Evolutionary conservation across 1,140 invertebrate genomes (phyloP), one percentile per base, ranked within the genome.

Genomic region (Saccostrea glomerata): DNA sequence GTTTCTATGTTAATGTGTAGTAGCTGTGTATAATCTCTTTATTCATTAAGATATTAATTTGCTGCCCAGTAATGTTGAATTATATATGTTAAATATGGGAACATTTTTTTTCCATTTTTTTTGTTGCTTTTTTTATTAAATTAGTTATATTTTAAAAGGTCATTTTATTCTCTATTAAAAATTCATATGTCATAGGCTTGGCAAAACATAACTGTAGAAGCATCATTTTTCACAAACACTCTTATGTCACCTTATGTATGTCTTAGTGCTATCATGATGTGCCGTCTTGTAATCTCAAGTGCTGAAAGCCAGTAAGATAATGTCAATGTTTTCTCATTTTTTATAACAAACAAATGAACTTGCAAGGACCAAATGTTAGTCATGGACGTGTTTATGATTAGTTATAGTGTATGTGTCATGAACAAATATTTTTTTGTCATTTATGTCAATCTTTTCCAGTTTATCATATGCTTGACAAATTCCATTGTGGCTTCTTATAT

Each of bases 321-420:
- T 77, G 58, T 77, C 70, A 73, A 7, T 77, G 70, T 30, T 77
- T 30, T 36, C 23, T 25, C 23, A 30, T 77, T 77, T 77, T 77
- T 30, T 73, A 23, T n/a, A 2, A 30, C 15, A 15, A 30, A 77
- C n/a, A 30, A 77, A 77, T 36, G 25, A 30, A 77, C 23, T 30
- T 77, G 70, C 70, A 30, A 77, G 70, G 70, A 77, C 70, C 70
- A 77, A 77, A 77, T 77, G 70, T 77, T 77, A 30, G 23, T 77
- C 25, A 63, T 77, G 70, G 70, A 77, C 15, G 25, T 77, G 70
- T 23, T 77, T 77, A 77, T 77, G 25, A 77, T 77, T 36, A 77
- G 70, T 73, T 73, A 11, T 73, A 23, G 66, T 25, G 23, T 36
- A 77, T 77, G 70, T 77, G 70, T 77, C 30, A 77, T 77, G 70